Conservation (phyloP, 2,113 vertebrate genomes). For the Clupea harengus region DNA sequence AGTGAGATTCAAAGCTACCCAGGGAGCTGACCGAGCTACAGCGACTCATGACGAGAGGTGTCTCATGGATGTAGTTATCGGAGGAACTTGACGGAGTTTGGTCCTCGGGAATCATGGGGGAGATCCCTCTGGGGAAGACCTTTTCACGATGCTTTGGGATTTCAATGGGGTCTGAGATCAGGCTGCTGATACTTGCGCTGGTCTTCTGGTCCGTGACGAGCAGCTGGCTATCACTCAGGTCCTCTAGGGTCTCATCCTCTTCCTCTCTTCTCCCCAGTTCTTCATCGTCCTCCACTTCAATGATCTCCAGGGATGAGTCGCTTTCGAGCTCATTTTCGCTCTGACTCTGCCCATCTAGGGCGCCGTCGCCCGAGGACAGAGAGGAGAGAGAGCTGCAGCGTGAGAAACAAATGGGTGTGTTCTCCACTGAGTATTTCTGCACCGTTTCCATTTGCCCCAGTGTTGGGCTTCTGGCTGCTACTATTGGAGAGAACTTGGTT, state of each 20-base stretch:
- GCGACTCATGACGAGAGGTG: slow-evolving; percentile 91
- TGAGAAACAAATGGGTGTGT: slow-evolving; percentile 89
- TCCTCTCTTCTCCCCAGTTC: slow-evolving; percentile 54
- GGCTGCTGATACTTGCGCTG: slow-evolving; percentile 54
- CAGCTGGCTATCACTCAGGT: slow-evolving; percentile 69
- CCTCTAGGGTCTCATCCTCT: slow-evolving; percentile 72
- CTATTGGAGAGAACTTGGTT: slow-evolving; percentile 78
- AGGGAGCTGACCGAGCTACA: slow-evolving; percentile 97
- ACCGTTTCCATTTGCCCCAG: slow-evolving; percentile 75
- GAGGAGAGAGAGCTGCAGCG: slow-evolving; percentile 94
- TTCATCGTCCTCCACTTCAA: slow-evolving; percentile 82
- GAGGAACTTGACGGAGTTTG: slow-evolving; percentile 92
- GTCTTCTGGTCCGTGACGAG: slow-evolving; percentile 74
- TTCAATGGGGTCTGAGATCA: slow-evolving; percentile 69
- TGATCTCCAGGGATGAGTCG: slow-evolving; percentile 85
- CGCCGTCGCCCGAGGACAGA: slow-evolving; percentile 85
- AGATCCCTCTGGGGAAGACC: slow-evolving; percentile 68
- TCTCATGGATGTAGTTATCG: slow-evolving; percentile 95
- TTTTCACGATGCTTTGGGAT: slow-evolving; percentile 75
- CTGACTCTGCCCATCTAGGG: slow-evolving; percentile 77
- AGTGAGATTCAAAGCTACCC: slow-evolving; percentile 92
- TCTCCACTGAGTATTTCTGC: slow-evolving; percentile 86
- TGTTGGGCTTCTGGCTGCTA: slow-evolving; percentile 61
- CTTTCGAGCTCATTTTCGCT: slow-evolving; percentile 82
- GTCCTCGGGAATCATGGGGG: slow-evolving; percentile 77